Evolutionary conservation across 2,888 invertebrate genomes (phyloP), one percentile per base, ranked within the genome.

Genomic region (Mesochorus sp.): DNA sequence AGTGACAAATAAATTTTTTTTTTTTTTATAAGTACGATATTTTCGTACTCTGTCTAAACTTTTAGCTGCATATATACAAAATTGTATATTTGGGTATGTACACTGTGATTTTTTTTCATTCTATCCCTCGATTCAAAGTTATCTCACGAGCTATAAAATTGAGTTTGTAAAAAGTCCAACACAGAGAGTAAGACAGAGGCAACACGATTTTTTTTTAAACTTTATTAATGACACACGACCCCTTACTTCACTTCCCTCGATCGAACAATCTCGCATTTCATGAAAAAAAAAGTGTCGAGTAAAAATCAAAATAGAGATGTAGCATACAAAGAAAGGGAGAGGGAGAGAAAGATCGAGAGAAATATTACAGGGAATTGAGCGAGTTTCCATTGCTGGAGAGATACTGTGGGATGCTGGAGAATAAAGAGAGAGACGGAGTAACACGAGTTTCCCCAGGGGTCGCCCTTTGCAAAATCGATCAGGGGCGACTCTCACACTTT

Each of bases 151-250:
- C 87, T 87, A 88, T 88, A 88, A 89, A 89, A 88, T 88, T 88
- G 88, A 89, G 89, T 89, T 90, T 89, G 88, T 87, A 64, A 76
- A 88, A 88, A 88, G 81, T 3, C 21, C 83, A n/a, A n/a, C n/a
- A n/a, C n/a, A n/a, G n/a, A n/a, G n/a, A n/a, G n/a, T 76, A 82
- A 76, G 64, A 44, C 78, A 74, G 67, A 71, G 78, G 83, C 84
- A 81, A 83, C 83, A 82, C 76, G 82, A 82, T 86, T 87, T 87
- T n/a, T n/a, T n/a, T n/a, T n/a, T n/a, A n/a, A n/a, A n/a, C n/a
- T n/a, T 85, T 86, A 85, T 85, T 83, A 81, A 84, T 81, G 83
- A 86, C 81, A 85, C 84, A 84, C 84, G 84, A 85, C 77, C 81
- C 79, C 79, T 67, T 34, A n/a, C n/a, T 64, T 10, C 4, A 19